These are phyloP conservation scores for Apus apus DNA, from an alignment of 2,113 vertebrate genomes.

Conservation along the genomic window DNA sequence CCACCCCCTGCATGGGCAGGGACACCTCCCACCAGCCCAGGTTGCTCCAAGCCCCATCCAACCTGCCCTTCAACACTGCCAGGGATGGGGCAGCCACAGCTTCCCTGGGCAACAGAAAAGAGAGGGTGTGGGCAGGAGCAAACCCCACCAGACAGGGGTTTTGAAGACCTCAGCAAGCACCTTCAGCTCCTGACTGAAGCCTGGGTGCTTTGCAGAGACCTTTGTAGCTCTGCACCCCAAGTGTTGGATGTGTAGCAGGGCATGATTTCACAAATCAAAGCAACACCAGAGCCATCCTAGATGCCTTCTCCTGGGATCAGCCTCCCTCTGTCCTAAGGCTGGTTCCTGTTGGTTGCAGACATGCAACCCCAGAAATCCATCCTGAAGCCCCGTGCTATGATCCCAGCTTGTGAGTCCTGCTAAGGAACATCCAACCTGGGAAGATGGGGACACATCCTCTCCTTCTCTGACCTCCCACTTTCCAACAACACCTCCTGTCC, in stretches of 20 bases:
- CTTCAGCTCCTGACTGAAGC: background rate
- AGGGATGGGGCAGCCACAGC: too few relatives aligned
- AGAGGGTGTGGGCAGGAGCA: background rate
- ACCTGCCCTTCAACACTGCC: too few relatives aligned
- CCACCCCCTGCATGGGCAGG: too few relatives aligned
- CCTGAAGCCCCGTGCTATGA: background rate
- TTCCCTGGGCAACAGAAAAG: background rate
- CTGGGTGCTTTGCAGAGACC: background rate
- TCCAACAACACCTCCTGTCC: background rate
- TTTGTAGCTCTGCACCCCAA: background rate
- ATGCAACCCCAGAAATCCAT: background rate
- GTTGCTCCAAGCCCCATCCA: too few relatives aligned
- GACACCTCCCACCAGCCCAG: too few relatives aligned
- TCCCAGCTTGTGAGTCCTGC: background rate
- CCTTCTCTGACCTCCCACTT: background rate
- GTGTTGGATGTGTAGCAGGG: background rate
- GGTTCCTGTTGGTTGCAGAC: background rate
- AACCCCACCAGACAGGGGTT: background rate
- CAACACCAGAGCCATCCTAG: background rate
- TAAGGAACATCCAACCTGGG: accelerated
- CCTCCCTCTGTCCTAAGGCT: background rate
- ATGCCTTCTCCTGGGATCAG: background rate
- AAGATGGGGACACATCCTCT: background rate
- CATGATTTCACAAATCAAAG: background rate
- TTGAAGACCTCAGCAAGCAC: background rate